Conservation (phyloP, 2,797 vertebrate species). For the Tachyglossus aculeatus region DNA sequence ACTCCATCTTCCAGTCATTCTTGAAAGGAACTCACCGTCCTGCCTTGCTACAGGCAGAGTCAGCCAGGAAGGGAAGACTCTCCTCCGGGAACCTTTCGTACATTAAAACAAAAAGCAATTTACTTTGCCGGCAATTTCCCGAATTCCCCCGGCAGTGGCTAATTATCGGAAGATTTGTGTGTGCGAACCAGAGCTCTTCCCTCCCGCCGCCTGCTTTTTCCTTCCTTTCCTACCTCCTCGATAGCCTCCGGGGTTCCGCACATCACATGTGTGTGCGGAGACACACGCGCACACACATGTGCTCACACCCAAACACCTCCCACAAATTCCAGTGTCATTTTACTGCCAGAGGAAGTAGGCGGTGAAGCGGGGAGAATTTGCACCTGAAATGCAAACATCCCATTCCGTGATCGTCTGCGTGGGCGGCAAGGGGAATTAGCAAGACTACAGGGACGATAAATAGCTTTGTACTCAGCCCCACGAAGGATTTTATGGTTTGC, state of each 20-base stretch:
- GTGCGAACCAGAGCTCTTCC: neutral
- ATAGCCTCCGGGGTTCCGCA: neutral
- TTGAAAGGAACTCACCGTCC: too few species aligned
- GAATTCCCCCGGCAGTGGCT: neutral
- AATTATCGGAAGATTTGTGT: constrained; percentile 14
- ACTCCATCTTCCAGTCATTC: too few species aligned
- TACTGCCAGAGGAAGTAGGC: neutral
- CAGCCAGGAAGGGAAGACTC: neutral
- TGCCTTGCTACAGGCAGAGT: neutral
- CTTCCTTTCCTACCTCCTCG: neutral
- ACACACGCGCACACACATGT: neutral
- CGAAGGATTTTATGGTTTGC: too few species aligned
- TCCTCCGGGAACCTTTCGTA: neutral
- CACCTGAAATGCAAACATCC: neutral
- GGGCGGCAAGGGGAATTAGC: too few species aligned
- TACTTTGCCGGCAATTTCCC: constrained; percentile 4
- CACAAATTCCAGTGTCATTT: too few species aligned
- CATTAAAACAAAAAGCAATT: constrained; percentile 24
- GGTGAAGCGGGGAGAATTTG: accelerated
- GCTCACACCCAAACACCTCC: too few species aligned
- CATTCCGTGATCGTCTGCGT: neutral
- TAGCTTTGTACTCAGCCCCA: too few species aligned
- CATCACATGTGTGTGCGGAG: neutral
- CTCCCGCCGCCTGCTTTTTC: neutral
- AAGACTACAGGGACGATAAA: too few species aligned